Conservation (phyloP, 2,113 vertebrate species). For the Malurus alboscapulatus region DNA sequence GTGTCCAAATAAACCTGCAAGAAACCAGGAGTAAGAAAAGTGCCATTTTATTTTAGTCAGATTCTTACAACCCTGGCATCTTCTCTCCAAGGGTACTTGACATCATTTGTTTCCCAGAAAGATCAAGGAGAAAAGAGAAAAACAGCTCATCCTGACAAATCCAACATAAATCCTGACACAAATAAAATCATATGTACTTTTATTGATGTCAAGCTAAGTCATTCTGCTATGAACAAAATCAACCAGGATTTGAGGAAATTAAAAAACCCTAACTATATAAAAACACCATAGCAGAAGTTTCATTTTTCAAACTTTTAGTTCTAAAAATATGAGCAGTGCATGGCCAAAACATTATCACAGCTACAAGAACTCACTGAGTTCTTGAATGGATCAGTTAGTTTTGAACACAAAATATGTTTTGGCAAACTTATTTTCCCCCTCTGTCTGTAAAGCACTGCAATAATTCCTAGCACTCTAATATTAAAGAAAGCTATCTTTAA, state of each 20-base stretch:
- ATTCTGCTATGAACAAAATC: not conserved
- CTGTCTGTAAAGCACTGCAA: not conserved
- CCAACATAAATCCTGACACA: not conserved
- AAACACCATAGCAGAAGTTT: not conserved
- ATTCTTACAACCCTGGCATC: not conserved
- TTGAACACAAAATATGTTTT: not conserved
- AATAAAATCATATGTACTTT: not conserved
- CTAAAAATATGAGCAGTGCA: not conserved
- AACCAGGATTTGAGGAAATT: not conserved
- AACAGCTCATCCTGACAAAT: not conserved
- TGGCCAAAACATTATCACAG: not conserved
- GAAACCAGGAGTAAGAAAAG: not conserved
- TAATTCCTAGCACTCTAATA: not conserved
- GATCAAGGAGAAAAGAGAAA: not conserved
- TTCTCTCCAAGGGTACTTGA: not conserved
- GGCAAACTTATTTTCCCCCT: not conserved
- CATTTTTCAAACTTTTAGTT: not conserved
- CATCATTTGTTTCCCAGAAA: not conserved
- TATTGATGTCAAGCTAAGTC: not conserved
- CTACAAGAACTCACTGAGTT: not conserved
- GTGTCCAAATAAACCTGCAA: not conserved
- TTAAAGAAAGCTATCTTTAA: not conserved
- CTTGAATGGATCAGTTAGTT: not conserved
- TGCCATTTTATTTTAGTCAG: not conserved
- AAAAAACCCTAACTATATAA: accelerated